A percentile compares a stretch with the other conserved stretches of the same genome.
Conservation (phyloP, 2,888 invertebrate genomes). For the Tinea pellionella region DNA sequence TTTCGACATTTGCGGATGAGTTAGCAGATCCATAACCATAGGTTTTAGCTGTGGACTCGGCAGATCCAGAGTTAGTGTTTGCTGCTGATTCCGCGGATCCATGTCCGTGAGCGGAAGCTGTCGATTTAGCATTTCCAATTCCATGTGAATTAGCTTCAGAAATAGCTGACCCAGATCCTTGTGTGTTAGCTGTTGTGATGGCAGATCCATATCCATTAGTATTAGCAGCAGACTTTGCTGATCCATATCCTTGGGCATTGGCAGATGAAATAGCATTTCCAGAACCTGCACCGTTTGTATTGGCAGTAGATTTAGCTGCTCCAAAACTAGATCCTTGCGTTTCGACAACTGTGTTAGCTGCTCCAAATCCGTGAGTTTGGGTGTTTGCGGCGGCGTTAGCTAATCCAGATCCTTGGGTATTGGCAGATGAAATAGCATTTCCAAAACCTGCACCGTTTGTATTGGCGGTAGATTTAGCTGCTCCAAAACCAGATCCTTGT, state of each 20-base stretch:
- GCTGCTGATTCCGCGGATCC: slow-evolving; percentile 15
- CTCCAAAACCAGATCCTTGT: slow-evolving; percentile 11
- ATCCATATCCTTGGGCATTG: slow-evolving; percentile 22
- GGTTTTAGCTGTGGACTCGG: not conserved
- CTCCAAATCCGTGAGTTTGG: slow-evolving; percentile 24
- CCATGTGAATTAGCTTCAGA: slow-evolving; percentile 32
- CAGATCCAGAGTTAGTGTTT: slow-evolving; percentile 2
- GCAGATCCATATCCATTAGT: slow-evolving; percentile 15
- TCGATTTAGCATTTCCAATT: slow-evolving; percentile 39
- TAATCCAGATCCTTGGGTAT: slow-evolving; percentile 22
- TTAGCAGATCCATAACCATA: slow-evolving; percentile 29
- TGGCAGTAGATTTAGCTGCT: slow-evolving; percentile 17
- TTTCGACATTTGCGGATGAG: slow-evolving; percentile 11
- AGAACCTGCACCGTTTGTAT: slow-evolving; percentile 21
- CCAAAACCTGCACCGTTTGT: slow-evolving; percentile 18
- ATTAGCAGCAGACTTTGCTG: slow-evolving; percentile 38
- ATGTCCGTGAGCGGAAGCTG: slow-evolving; percentile 28
- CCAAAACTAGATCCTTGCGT: slow-evolving; percentile 11
- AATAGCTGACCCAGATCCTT: slow-evolving; percentile 22
- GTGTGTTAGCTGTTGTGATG: slow-evolving; percentile 26
- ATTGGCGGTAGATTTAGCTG: slow-evolving; percentile 19
- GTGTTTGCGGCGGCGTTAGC: slow-evolving; percentile 37
- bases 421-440: slow-evolving; percentile 28
- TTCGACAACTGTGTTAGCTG: slow-evolving; percentile 16
- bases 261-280: slow-evolving; percentile 27